A percentile compares a stretch with the other conserved stretches of the same genome.
These are phyloP conservation scores for Pristionchus japonicus DNA, from an alignment of 2,888 invertebrate species.

Conservation along the genomic window DNA sequence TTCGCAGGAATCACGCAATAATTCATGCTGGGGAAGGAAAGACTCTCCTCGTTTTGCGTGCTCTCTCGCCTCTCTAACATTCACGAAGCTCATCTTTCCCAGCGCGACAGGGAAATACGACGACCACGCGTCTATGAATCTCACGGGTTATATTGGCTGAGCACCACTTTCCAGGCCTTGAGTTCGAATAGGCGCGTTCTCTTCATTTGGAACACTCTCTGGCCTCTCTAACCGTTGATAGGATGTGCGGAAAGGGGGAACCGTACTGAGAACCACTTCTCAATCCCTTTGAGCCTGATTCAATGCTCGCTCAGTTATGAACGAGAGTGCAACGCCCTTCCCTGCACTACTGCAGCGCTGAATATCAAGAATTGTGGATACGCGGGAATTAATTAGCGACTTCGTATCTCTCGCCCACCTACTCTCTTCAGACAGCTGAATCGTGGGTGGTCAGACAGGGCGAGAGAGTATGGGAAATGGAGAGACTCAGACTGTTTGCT, in stretches of 20 bases:
- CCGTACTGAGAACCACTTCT: neutral
- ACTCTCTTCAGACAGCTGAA: no score
- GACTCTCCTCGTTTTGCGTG: no score
- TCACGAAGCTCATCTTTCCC: slow-evolving; percentile 5
- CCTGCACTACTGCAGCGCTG: neutral
- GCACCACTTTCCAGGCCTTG: no score
- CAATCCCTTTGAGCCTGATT: neutral
- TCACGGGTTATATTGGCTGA: no score
- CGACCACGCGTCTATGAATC: neutral
- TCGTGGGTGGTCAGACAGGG: no score
- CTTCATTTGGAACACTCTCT: no score
- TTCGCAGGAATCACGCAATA: neutral
- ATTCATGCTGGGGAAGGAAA: neutral
- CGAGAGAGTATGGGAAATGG: no score
- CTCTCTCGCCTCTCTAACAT: no score
- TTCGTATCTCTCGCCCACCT: neutral
- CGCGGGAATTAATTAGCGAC: neutral
- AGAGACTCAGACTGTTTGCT: no score
- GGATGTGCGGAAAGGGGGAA: no score
- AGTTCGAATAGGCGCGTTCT: no score
- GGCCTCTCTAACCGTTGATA: no score
- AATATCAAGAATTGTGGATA: neutral
- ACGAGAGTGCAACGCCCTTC: neutral
- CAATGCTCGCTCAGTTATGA: neutral
- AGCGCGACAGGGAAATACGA: neutral